These are phyloP conservation scores for Semotilus atromaculatus DNA, from an alignment of 2,797 vertebrate species.

Conservation along the genomic window DNA sequence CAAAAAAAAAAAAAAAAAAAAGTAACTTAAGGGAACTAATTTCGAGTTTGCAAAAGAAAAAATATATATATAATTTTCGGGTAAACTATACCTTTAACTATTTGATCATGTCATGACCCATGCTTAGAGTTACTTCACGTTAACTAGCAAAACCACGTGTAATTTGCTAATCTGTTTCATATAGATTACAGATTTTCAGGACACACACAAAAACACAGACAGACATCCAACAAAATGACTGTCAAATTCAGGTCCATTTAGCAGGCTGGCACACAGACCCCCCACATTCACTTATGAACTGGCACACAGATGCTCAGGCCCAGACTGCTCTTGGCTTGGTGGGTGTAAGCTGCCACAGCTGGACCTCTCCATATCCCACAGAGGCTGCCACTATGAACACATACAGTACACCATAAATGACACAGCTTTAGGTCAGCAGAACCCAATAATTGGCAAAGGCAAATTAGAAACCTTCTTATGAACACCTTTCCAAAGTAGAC, in stretches of 20 bases:
- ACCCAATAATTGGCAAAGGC: neutral
- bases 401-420: constrained; percentile 6
- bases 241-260: constrained; percentile 52
- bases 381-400: constrained; percentile 45
- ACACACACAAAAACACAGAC: constrained; percentile 8
- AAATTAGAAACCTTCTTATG: neutral
- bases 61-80: no score
- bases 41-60: neutral
- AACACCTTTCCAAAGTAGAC: neutral
- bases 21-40: neutral
- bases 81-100: no score
- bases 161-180: neutral
- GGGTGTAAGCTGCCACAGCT: constrained; percentile 56
- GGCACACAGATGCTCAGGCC: constrained; percentile 58
- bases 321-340: constrained; percentile 56
- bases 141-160: neutral
- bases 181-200: constrained; percentile 19
- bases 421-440: constrained; percentile 26
- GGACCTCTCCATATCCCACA: constrained; percentile 55
- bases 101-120: no score
- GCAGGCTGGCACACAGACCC: constrained; percentile 44
- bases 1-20: no score
- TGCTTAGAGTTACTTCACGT: neutral
- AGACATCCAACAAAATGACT: constrained; percentile 53
- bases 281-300: constrained; percentile 35